Evolutionary conservation across 2,797 vertebrate genomes (phyloP), one percentile per base, ranked within the genome.

Genomic region (Loriculus beryllinus): DNA sequence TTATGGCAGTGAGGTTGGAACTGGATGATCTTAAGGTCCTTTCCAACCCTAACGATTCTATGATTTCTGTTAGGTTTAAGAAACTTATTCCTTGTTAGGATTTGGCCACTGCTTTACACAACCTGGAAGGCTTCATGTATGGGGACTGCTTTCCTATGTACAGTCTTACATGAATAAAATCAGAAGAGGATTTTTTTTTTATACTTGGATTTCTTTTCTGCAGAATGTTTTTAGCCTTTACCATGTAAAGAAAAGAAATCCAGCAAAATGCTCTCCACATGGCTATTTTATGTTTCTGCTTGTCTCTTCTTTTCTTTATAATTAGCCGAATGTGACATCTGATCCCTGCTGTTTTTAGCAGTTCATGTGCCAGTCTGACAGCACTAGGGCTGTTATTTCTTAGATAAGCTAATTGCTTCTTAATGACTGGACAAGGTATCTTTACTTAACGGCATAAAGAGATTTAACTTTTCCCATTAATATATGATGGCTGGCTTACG

Each of bases 351-450:
- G 82, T 96, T 96, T 91, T 92, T 67, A 95, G 93, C 42, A 79
- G n/a, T 92, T 96, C 42, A 84, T 88, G 76, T 71, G 82, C 81
- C 62, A 5, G 76, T 68, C 81, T 89, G 92, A 94, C 94, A 95
- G 86, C 88, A 4, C 72, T 80, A 78, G 76, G 72, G 37, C 93
- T 96, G 92, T 94, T 89, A 94, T 89, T 89, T 88, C 92, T 95
- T 92, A 90, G 91, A 88, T 92, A 92, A 97, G 89, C 86, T 92
- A 97, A 96, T 96, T 80, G 89, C 80, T 77, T 88, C 93, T 88
- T 96, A 96, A 97, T 96, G 91, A 96, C 92, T 88, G 93, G 79
- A 96, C 87, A 86, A 94, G 95, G 95, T 92, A 79, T 82, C 92
- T 86, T 93, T 93, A 91, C 91, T 90, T 95, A 93, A 88, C 84